Evolutionary conservation across 2,797 vertebrate species (phyloP).

Genomic region (Heteromormyrus szaboi): DNA sequence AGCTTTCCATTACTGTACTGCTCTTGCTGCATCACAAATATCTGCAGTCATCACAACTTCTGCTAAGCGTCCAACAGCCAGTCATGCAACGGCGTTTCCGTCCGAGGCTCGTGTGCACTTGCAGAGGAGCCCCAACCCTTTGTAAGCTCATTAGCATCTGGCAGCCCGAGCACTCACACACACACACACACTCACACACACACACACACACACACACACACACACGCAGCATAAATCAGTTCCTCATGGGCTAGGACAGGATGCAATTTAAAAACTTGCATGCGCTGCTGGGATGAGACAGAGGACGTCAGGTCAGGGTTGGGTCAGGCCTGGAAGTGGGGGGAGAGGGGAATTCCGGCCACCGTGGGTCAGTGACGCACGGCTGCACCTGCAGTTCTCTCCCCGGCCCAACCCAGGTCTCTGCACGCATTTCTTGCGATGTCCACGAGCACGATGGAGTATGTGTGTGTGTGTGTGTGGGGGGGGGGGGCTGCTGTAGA

Average conservation of each 20-base stretch:
- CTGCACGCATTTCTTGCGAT: background rate
- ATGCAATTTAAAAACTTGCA: background rate
- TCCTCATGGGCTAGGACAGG: background rate
- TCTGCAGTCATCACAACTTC: background rate
- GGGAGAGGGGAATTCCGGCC: background rate
- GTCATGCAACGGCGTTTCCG: background rate
- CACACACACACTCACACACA: background rate
- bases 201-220: background rate
- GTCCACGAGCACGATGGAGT: background rate
- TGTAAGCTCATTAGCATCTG: background rate
- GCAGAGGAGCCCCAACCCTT: background rate
- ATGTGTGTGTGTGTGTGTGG: too few species aligned
- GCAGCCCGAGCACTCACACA: background rate
- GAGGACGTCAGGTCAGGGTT: background rate
- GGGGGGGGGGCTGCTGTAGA: background rate
- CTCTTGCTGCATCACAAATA: background rate
- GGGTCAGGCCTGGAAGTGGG: background rate
- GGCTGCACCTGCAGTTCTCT: slow-evolving; percentile 14
- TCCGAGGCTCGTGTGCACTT: background rate
- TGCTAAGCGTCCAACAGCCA: background rate
- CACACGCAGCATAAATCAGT: background rate
- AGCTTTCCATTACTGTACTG: background rate
- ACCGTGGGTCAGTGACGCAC: background rate
- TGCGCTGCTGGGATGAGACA: background rate
- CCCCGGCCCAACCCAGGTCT: background rate